Percentiles rank a stretch among this genome's conserved stretches.
These are phyloP conservation scores for Spondyliosoma cantharus DNA, from an alignment of 2,797 vertebrate genomes.

Conservation along the genomic window DNA sequence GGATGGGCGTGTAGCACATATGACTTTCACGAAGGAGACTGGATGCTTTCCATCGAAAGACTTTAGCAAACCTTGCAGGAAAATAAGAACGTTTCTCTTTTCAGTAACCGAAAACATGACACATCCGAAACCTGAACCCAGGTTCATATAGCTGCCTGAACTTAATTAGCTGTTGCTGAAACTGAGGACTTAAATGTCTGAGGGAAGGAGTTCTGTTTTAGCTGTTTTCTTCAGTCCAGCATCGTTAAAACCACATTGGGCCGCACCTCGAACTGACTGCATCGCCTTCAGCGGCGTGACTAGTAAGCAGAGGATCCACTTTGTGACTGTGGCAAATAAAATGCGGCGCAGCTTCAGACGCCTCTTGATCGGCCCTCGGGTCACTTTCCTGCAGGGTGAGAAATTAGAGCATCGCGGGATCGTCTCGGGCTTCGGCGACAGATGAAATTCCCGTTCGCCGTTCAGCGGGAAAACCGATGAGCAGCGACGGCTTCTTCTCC, in stretches of 20 bases:
- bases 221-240: neutral
- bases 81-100: neutral
- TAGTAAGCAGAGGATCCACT: neutral
- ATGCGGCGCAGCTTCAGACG: neutral
- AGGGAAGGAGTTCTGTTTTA: neutral
- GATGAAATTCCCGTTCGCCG: constrained; percentile 17
- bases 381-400: constrained; percentile 3
- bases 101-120: neutral
- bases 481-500: constrained; percentile 32
- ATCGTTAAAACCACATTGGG: neutral
- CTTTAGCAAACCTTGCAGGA: neutral
- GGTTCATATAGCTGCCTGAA: neutral
- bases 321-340: neutral
- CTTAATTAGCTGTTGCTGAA: neutral
- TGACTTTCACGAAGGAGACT: constrained; percentile 14
- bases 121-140: neutral
- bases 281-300: neutral
- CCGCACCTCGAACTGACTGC: neutral
- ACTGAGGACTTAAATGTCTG: neutral
- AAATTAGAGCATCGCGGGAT: neutral
- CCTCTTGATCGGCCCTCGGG: neutral
- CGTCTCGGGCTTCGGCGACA: neutral
- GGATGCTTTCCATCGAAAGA: neutral
- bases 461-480: constrained; percentile 19
- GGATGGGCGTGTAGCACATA: neutral